Percentiles rank a stretch among this genome's conserved stretches.
phyloP scores from a whole-genome alignment of 2,113 vertebrate genomes.

The Tor tambroides region DNA sequence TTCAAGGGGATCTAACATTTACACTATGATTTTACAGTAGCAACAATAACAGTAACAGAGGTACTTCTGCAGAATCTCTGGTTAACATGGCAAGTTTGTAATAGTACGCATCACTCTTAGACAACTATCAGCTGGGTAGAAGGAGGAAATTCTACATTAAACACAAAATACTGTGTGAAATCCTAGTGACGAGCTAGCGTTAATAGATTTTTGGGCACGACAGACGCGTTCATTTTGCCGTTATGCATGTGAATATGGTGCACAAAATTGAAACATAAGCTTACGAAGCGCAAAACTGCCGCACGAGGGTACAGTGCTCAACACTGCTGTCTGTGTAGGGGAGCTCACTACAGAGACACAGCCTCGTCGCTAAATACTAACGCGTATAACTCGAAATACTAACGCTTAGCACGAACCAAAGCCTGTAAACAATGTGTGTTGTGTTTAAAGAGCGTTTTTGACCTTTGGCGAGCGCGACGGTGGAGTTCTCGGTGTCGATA shows the following conservation, averaged over 20 bases:
- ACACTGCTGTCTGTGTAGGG: background rate
- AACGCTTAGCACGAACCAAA: too few relatives aligned
- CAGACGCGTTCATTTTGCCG: background rate
- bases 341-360: background rate
- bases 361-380: background rate
- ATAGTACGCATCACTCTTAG: background rate
- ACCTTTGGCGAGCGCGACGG: slow-evolving; percentile 89
- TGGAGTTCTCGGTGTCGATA: slow-evolving; percentile 84
- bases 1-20: background rate
- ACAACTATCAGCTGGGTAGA: background rate
- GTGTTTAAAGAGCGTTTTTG: slow-evolving; percentile 48
- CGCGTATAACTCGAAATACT: background rate
- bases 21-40: background rate
- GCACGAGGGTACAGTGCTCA: too few relatives aligned
- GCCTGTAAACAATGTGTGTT: background rate
- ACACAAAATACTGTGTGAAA: background rate
- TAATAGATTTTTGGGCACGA: too few relatives aligned
- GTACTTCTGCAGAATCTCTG: background rate
- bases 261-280: background rate
- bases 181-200: background rate
- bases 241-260: background rate
- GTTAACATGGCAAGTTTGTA: background rate
- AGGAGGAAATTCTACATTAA: background rate
- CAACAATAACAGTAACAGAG: background rate
- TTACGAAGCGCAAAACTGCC: background rate